A percentile compares a stretch with the other conserved stretches of the same genome.
phyloP scores from a whole-genome alignment of 2,113 vertebrate genomes.

The Illadopsis cleaveri region DNA sequence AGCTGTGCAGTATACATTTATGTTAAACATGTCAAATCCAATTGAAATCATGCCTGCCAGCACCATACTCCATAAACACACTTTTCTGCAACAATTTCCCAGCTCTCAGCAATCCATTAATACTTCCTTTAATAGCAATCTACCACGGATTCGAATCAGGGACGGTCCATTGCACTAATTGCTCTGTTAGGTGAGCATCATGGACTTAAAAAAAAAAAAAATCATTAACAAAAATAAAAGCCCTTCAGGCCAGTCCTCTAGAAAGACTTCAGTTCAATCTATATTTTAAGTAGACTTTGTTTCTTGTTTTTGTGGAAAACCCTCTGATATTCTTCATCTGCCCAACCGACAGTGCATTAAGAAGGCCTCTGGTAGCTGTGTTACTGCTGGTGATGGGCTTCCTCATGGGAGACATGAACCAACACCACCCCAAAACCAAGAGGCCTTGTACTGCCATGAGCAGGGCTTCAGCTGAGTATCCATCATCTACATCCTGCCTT shows the following conservation, averaged over 20 bases:
- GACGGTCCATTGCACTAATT: conserved; percentile 74
- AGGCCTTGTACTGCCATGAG: not conserved
- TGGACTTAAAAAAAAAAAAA: conserved; percentile 54
- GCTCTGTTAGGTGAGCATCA: conserved; percentile 79
- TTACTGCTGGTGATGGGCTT: not conserved
- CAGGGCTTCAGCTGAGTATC: not conserved
- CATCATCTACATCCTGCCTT: not conserved
- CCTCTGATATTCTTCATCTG: not conserved
- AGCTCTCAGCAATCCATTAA: conserved; percentile 77
- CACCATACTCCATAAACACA: conserved; percentile 72
- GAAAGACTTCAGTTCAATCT: conserved; percentile 78
- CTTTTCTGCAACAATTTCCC: conserved; percentile 64
- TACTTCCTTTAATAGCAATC: conserved; percentile 79
- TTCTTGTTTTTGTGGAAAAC: conserved; percentile 7
- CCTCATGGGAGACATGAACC: not conserved
- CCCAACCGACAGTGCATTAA: not conserved
- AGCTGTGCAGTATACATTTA: conserved; percentile 80
- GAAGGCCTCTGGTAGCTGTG: not conserved
- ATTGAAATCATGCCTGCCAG: conserved; percentile 80
- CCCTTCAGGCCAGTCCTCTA: conserved; percentile 72
- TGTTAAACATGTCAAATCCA: conserved; percentile 86
- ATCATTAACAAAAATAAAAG: conserved; percentile 64
- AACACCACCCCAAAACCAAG: not conserved
- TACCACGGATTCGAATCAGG: conserved; percentile 72
- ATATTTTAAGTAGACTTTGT: conserved; percentile 39